Evolutionary conservation across 2,888 invertebrate genomes (phyloP), one percentile per base, ranked within the genome.

Genomic region (Darwinula stevensoni): DNA sequence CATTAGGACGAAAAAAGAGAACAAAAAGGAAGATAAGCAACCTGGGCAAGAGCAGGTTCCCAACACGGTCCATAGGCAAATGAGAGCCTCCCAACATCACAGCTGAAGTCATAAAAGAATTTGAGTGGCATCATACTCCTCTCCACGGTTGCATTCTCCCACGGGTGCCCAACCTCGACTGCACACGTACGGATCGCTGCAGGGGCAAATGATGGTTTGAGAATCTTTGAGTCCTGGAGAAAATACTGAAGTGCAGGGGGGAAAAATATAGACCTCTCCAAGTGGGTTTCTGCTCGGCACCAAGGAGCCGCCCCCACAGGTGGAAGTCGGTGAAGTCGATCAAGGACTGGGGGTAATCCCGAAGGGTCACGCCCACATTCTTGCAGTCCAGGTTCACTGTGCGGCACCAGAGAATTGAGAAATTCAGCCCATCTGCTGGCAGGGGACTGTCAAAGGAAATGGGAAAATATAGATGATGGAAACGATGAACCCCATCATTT

Each of bases 31-130:
- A 16, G 16, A 29, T 4, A 17, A 48, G 54, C 50, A 40, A 65
- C 71, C 65, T 82, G 76, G 0, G 84, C 76, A 34, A 84, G 68
- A 12, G 80, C 82, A 0, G 97, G 91, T 47, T 97, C 97, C 97
- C 97, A 97, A 50, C 94, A 94, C 0, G 94, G 88, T 0, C 97
- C 97, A 48, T 97, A 94, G 0, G 91, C 86, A 48, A 86, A 76
- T 46, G 73, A 72, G 47, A 67, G 76, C 40, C 71, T 68, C 32
- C 74, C 69, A 43, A 84, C 66, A 49, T 86, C 84, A 56, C 82
- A 82, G 51, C 82, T 84, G 35, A 97, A 63, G 52, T 97, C 94
- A 54, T 97, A 86, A 55, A 86, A 97, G 57, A 82, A 91, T 53
- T 97, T 97, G 27, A 94, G 58, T 0, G 88, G 69, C 31, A 82